Evolutionary conservation across 2,113 vertebrate species (phyloP).

Genomic region (Mungos mungo): DNA sequence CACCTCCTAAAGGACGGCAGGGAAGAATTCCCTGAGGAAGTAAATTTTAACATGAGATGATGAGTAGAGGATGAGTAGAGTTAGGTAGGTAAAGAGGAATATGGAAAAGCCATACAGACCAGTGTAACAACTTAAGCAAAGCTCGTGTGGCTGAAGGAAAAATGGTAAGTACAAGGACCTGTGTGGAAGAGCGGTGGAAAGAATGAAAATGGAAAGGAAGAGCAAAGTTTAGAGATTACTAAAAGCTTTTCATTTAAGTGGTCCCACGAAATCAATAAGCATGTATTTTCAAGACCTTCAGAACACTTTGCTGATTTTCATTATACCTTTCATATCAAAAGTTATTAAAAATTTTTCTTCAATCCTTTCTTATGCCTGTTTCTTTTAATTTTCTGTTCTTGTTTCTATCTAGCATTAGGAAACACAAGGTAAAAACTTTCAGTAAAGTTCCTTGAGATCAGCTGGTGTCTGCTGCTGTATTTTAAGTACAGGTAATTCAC

Average conservation of each 20-base stretch:
- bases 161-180: slow-evolving; percentile 25
- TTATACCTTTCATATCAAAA: background rate
- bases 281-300: background rate
- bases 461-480: slow-evolving; percentile 73
- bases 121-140: background rate
- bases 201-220: background rate
- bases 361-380: slow-evolving; percentile 53
- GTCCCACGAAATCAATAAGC: background rate
- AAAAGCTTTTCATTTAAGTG: background rate
- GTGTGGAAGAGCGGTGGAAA: background rate
- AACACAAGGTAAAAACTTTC: slow-evolving; percentile 75
- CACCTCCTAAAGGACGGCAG: background rate
- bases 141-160: background rate
- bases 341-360: slow-evolving; percentile 7
- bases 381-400: slow-evolving; percentile 68
- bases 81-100: background rate
- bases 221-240: background rate
- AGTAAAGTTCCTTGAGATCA: slow-evolving; percentile 76
- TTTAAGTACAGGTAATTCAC: slow-evolving; percentile 80
- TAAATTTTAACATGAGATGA: background rate
- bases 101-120: background rate
- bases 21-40: background rate
- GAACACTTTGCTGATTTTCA: slow-evolving; percentile 38
- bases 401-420: slow-evolving; percentile 80
- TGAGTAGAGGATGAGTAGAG: background rate